Conservation (phyloP, 2,113 vertebrate species). For the Microcebus lehilahytsara region DNA sequence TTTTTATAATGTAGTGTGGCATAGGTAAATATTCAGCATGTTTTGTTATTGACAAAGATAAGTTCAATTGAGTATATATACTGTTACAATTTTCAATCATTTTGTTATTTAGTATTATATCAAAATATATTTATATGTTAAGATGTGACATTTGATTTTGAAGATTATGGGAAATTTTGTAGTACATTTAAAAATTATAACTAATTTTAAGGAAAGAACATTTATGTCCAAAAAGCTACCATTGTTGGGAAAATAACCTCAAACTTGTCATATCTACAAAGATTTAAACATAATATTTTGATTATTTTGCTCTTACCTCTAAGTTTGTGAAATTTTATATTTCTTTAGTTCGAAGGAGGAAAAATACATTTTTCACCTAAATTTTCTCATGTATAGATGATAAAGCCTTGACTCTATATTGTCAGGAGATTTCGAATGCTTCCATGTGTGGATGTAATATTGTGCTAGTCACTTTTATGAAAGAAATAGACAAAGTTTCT, state of each 20-base stretch:
- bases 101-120: neutral
- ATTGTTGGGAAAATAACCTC: neutral
- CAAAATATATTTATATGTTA: neutral
- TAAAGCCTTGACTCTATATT: neutral
- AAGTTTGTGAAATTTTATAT: conserved; percentile 40
- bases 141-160: conserved; percentile 5
- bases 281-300: neutral
- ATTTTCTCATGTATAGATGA: neutral
- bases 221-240: conserved; percentile 14
- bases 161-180: conserved; percentile 27
- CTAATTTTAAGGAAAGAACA: conserved; percentile 13
- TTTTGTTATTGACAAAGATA: conserved; percentile 27
- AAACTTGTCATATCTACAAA: conserved; percentile 36
- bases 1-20: neutral
- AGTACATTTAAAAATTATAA: conserved; percentile 38
- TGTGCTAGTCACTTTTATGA: neutral
- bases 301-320: conserved; percentile 12
- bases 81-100: conserved; percentile 6
- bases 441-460: neutral
- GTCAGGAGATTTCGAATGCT: neutral
- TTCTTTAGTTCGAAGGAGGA: neutral
- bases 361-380: neutral
- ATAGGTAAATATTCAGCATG: neutral
- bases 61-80: neutral
- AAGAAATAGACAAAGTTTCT: neutral